Base-by-base conservation (phyloP, 1,140 invertebrate species). In the Brachionus rubens region DNA sequence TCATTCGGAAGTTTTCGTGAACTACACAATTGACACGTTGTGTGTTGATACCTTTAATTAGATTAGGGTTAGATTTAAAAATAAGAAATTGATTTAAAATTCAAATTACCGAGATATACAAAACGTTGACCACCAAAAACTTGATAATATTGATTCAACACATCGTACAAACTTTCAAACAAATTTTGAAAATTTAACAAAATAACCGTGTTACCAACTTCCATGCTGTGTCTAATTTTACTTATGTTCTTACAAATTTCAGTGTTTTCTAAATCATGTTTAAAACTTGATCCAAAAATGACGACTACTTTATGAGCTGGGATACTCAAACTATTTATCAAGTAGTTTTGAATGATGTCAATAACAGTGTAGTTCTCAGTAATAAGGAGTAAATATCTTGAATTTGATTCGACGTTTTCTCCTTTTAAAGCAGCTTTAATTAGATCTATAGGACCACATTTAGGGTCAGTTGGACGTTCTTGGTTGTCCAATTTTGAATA, bases 191-290 rank as follows among this genome's bases (percentile, higher is more conserved):
- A 77, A 78, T 83, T 83, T 30, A 83, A 77, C 9, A 83, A 77
- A 33, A 83, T 78, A 9, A 83, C 81, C 0, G 82, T 82, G 24
- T 80, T 80, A 7, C 82, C 82, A 2, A 79, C 82, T 76, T 83
- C 82, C 83, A 84, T 84, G 76, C 82, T 83, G 7, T 82, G 79
- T 65, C 83, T 84, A 72, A 84, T 83, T 10, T 80, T 76, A 77
- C 83, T 83, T 76, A 84, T 83, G 68, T 83, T 83, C 3, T 81
- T 77, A 77, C 82, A 83, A 26, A 83, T 79, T 82, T 83, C 67
- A 19, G 78, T 70, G 40, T 72, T 50, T 28, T 72, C 47, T 33
- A 52, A 24, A 26, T 72, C 68, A 30, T 52, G 68, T 48, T 50
- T 72, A 28, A 72, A 72, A 33, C 26, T 72, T 10, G 68, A 72